phyloP scores from a whole-genome alignment of 2,888 invertebrate genomes.

The Ectemnius cavifrons region DNA sequence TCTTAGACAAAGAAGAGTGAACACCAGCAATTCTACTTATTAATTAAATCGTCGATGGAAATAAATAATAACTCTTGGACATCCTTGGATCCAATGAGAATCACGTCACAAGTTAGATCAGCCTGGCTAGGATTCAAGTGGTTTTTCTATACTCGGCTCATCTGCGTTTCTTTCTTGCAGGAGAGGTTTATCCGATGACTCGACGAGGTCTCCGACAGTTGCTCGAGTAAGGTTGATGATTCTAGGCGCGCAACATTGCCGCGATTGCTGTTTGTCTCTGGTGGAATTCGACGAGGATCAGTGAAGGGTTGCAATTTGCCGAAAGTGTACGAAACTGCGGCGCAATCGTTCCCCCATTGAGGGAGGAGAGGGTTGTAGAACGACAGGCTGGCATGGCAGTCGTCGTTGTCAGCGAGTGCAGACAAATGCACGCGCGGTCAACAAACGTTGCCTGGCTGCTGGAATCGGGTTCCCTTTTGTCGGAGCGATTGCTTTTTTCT shows the following conservation, averaged over 20 bases:
- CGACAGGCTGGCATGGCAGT: neutral
- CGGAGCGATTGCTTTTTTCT: slow-evolving; percentile 51
- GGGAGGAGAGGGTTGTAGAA: too few relatives aligned
- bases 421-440: slow-evolving; percentile 16
- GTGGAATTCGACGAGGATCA: too few relatives aligned
- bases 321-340: too few relatives aligned
- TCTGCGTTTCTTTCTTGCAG: slow-evolving; percentile 1
- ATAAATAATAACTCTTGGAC: neutral
- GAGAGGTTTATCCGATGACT: neutral
- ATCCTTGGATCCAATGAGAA: neutral
- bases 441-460: slow-evolving; percentile 21
- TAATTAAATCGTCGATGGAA: neutral
- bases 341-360: too few relatives aligned
- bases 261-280: too few relatives aligned
- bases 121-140: neutral
- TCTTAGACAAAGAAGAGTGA: neutral
- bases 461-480: slow-evolving; percentile 55
- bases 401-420: neutral
- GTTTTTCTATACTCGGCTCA: neutral
- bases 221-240: too few relatives aligned
- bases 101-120: neutral
- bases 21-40: neutral
- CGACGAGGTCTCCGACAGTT: neutral
- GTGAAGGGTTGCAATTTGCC: too few relatives aligned
- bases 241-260: too few relatives aligned